Percentiles rank a stretch among this genome's conserved stretches.
These are phyloP conservation scores for Caretta caretta DNA, from an alignment of 2,113 vertebrate genomes.

Conservation along the genomic window DNA sequence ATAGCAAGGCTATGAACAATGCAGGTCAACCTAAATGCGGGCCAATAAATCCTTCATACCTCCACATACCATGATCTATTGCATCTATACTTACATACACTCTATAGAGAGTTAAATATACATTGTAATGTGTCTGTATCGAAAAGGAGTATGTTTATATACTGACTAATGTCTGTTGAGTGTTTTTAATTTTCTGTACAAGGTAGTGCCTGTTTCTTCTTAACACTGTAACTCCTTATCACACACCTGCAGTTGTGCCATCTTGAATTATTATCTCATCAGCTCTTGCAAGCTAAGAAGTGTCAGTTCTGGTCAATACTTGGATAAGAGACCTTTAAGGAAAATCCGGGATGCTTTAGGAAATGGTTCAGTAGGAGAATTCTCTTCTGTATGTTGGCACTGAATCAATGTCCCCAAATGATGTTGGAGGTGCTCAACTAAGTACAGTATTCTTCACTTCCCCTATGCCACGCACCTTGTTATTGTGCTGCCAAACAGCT, in stretches of 20 bases:
- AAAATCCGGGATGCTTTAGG: slow-evolving; percentile 17
- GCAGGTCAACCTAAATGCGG: neutral
- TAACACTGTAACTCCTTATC: slow-evolving; percentile 39
- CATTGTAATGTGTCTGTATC: neutral
- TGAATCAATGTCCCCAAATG: neutral
- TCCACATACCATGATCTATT: slow-evolving; percentile 7
- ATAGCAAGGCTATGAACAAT: slow-evolving; percentile 26
- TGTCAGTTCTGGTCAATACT: neutral
- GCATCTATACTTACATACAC: neutral
- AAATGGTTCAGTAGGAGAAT: neutral
- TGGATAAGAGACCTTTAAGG: slow-evolving; percentile 11
- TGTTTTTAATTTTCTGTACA: slow-evolving; percentile 11
- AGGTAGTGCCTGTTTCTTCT: neutral
- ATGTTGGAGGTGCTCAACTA: neutral
- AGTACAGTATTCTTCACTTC: neutral
- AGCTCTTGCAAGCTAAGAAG: slow-evolving; percentile 26
- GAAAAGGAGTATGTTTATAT: slow-evolving; percentile 35
- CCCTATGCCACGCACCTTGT: neutral
- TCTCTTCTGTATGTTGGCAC: neutral
- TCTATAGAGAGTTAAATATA: neutral
- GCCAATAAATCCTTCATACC: neutral
- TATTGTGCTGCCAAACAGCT: neutral
- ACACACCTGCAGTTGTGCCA: slow-evolving; percentile 21
- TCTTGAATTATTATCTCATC: slow-evolving; percentile 18
- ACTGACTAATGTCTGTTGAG: neutral